phyloP scores from a whole-genome alignment of 2,113 vertebrate genomes.

The Clarias macrocephalus region DNA sequence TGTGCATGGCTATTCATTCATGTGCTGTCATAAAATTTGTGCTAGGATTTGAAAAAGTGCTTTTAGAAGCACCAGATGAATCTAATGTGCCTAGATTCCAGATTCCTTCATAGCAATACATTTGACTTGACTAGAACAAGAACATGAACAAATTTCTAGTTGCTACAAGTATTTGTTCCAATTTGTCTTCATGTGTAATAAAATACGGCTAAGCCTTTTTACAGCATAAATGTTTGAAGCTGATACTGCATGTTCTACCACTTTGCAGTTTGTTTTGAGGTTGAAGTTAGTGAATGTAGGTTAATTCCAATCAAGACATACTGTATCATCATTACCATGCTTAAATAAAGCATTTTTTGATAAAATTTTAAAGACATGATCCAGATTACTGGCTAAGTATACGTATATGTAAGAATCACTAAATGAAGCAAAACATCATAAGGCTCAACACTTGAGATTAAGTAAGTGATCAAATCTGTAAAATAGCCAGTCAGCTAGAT shows the following conservation, averaged over 20 bases:
- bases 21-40: constrained; percentile 7
- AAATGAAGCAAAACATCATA: background rate
- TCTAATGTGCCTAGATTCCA: background rate
- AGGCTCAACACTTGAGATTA: background rate
- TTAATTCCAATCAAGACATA: background rate
- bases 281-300: background rate
- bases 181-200: background rate
- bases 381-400: background rate
- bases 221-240: background rate
- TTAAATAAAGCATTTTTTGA: background rate
- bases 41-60: background rate
- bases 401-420: background rate
- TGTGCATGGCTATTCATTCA: background rate
- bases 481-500: background rate
- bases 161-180: background rate
- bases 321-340: background rate
- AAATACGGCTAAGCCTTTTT: background rate
- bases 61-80: background rate
- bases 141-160: background rate
- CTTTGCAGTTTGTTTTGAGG: background rate
- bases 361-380: background rate
- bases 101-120: background rate
- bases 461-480: background rate
- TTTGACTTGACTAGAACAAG: background rate
- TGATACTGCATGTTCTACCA: background rate